Evolutionary conservation across 2,888 invertebrate species (phyloP).

Genomic region (Zhuqinia jingwanae): DNA sequence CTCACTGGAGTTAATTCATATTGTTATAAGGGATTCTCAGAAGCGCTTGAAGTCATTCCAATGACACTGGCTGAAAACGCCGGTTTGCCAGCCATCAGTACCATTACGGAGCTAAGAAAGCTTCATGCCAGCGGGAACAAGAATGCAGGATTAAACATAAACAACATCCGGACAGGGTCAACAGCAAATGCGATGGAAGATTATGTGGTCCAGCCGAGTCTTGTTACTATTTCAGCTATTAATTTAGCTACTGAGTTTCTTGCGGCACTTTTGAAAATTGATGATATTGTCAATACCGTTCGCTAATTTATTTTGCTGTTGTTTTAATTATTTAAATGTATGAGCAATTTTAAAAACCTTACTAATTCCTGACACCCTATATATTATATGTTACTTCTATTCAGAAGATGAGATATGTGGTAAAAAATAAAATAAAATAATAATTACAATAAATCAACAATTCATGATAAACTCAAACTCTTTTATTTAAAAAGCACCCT

Average conservation of each 20-base stretch:
- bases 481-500: too few relatives aligned
- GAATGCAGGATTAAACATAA: constrained; percentile 97
- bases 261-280: constrained; percentile 98
- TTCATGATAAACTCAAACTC: too few relatives aligned
- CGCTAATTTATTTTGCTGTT: constrained; percentile 43
- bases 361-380: background rate
- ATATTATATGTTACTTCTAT: background rate
- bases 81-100: constrained; percentile 95
- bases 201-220: constrained; percentile 97
- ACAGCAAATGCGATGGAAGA: constrained; percentile 98
- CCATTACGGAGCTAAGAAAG: constrained; percentile 97
- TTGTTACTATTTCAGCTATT: constrained; percentile 96
- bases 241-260: constrained; percentile 98
- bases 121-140: constrained; percentile 92
- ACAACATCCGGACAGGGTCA: constrained; percentile 96
- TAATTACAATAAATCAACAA: too few relatives aligned
- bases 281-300: constrained; percentile 91
- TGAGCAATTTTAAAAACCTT: background rate
- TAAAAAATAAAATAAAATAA: too few relatives aligned
- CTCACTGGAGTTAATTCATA: constrained; percentile 96
- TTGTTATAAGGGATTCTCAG: constrained; percentile 94
- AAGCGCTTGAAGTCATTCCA: constrained; percentile 96
- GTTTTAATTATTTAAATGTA: background rate
- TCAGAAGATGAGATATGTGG: too few relatives aligned
- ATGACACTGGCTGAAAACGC: constrained; percentile 95